phyloP scores from a whole-genome alignment of 2,888 invertebrate genomes.

The Criorhina ranunculi region DNA sequence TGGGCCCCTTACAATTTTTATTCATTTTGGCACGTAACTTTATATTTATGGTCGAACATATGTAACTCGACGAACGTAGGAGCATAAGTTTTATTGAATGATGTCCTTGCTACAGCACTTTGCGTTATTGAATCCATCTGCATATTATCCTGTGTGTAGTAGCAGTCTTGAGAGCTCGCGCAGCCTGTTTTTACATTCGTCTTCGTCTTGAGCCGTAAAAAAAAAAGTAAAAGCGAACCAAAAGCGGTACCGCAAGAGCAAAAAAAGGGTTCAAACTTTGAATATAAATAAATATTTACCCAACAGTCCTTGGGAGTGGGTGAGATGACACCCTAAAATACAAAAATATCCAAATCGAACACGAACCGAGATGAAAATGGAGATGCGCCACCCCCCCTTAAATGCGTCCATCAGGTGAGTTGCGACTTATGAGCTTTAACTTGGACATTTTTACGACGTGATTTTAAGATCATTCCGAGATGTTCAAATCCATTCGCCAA shows the following conservation, averaged over 20 bases:
- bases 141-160: slow-evolving; percentile 75
- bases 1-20: slow-evolving; percentile 67
- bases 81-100: slow-evolving; percentile 79
- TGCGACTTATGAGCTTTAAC: slow-evolving; percentile 76
- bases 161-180: slow-evolving; percentile 29
- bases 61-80: slow-evolving; percentile 77
- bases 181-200: slow-evolving; percentile 52
- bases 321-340: slow-evolving; percentile 23
- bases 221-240: slow-evolving; percentile 9
- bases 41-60: slow-evolving; percentile 78
- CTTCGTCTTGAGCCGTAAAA: slow-evolving; percentile 56
- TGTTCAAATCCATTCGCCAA: slow-evolving; percentile 74
- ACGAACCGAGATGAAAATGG: slow-evolving; percentile 2
- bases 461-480: slow-evolving; percentile 77
- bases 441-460: slow-evolving; percentile 78
- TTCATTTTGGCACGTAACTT: slow-evolving; percentile 78
- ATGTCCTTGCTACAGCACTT: slow-evolving; percentile 78
- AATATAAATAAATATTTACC: slow-evolving; percentile 75
- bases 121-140: slow-evolving; percentile 79
- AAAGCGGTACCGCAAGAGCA: slow-evolving; percentile 11
- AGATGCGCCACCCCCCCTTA: slow-evolving; percentile 5
- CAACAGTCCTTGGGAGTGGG: slow-evolving; percentile 31
- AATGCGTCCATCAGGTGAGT: slow-evolving; percentile 73
- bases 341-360: slow-evolving; percentile 29
- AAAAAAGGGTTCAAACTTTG: slow-evolving; percentile 69